Evolutionary conservation across 2,888 invertebrate species (phyloP), one percentile per base, ranked within the genome.

Genomic region (Chelonus formosanus): DNA sequence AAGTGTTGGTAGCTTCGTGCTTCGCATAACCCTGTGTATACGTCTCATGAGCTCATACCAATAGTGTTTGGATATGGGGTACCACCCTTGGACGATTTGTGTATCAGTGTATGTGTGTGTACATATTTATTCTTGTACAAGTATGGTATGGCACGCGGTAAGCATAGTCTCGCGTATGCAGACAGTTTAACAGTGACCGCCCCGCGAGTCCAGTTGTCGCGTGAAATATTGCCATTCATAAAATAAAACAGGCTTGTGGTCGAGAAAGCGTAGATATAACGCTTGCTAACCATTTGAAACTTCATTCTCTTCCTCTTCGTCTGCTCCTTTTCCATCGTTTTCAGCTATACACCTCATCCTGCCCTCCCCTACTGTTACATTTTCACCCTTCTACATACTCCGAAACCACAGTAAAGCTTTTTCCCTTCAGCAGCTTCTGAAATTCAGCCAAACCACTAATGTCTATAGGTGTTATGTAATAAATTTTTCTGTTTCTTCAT

Each of bases 171-270:
- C 75, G 73, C 77, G 76, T 77, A 78, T 77, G 80, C 78, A 81
- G 81, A 80, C 80, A 80, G 80, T 81, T 82, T 82, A 81, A 81
- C 75, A 81, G 81, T 81, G 80, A 78, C 78, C 79, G 77, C 78
- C 77, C 78, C 48, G 67, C 71, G 78, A 75, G 80, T 82, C 81
- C 81, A 82, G 81, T 83, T 83, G 82, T 83, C 81, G 78, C 81
- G 82, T 83, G 81, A 84, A 84, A 81, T 84, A 83, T 84, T 80
- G 81, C 83, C 78, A 82, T 84, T 83, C 82, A 83, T 84, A 83
- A 84, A 84, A 84, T 84, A 83, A 84, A 84, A 84, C 80, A 80
- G 80, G 79, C 80, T 80, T 81, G 84, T 76, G 82, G 84, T 84
- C 79, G 80, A 78, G 80, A 75, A 76, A 78, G 78, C 79, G 75